Percentiles rank a stretch among this genome's conserved stretches.
These are phyloP conservation scores for Cydia strobilella DNA, from an alignment of 1,140 invertebrate species.

Conservation along the genomic window DNA sequence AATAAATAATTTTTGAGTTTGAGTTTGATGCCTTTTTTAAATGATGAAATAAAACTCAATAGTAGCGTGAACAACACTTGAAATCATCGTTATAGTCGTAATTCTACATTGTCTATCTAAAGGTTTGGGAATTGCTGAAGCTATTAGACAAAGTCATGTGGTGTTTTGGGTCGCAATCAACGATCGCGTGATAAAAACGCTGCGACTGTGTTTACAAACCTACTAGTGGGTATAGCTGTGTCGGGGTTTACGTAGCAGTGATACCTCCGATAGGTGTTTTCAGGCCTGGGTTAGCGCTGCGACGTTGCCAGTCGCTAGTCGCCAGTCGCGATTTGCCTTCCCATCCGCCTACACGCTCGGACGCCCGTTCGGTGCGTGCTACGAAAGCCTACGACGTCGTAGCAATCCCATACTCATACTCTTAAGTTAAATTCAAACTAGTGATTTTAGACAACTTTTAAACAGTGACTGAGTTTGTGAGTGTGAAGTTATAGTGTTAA, in stretches of 20 bases:
- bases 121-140: neutral
- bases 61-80: too few species aligned
- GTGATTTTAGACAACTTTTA: neutral
- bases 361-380: conserved; percentile 36
- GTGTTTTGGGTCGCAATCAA: conserved; percentile 18
- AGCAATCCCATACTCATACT: conserved; percentile 37
- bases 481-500: conserved; percentile 25
- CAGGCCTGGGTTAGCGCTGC: conserved; percentile 42
- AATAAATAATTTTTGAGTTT: too few species aligned
- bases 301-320: conserved; percentile 47
- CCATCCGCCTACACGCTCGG: conserved; percentile 42
- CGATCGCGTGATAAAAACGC: conserved; percentile 41
- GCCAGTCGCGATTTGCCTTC: conserved; percentile 54
- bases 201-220: conserved; percentile 42
- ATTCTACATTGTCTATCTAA: too few species aligned
- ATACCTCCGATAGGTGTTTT: conserved; percentile 44
- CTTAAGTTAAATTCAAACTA: conserved; percentile 8
- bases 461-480: conserved; percentile 12
- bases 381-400: conserved; percentile 56
- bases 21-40: too few species aligned
- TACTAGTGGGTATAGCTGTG: conserved; percentile 27
- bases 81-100: too few species aligned
- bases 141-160: conserved; percentile 2
- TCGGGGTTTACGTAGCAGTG: conserved; percentile 12
- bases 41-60: too few species aligned